A percentile compares a stretch with the other conserved stretches of the same genome.
These are phyloP conservation scores for Gari tellinella DNA, from an alignment of 2,888 invertebrate species.

Conservation along the genomic window DNA sequence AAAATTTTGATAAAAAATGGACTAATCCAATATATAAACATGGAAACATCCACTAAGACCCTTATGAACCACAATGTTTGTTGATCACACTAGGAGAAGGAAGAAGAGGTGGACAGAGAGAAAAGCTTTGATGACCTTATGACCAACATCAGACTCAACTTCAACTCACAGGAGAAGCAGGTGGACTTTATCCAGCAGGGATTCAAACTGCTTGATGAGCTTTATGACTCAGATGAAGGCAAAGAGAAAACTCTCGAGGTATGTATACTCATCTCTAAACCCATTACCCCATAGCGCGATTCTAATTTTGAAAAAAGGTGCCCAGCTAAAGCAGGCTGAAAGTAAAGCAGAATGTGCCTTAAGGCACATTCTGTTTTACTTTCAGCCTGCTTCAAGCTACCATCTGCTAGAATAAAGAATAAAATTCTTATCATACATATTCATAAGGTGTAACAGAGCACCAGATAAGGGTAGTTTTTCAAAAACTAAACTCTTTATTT, in stretches of 20 bases:
- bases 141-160: constrained; percentile 34
- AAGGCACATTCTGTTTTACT: no score
- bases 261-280: no score
- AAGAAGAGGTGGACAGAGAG: not conserved
- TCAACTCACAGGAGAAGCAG: constrained; percentile 29
- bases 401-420: no score
- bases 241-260: constrained; percentile 11
- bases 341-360: no score
- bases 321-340: no score
- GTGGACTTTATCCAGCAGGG: constrained; percentile 23
- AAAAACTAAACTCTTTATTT: no score
- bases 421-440: no score
- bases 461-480: no score
- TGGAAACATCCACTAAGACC: no score
- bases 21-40: no score
- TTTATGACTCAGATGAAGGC: constrained; percentile 8
- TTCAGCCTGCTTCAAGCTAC: not conserved
- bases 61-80: not conserved
- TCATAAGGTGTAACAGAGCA: no score
- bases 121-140: not conserved
- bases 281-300: not conserved
- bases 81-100: not conserved
- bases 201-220: constrained; percentile 15
- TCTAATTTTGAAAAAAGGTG: not conserved
- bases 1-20: no score